These are phyloP conservation scores for Drosophila fulvimacula DNA, from an alignment of 2,888 invertebrate species.

Conservation along the genomic window DNA sequence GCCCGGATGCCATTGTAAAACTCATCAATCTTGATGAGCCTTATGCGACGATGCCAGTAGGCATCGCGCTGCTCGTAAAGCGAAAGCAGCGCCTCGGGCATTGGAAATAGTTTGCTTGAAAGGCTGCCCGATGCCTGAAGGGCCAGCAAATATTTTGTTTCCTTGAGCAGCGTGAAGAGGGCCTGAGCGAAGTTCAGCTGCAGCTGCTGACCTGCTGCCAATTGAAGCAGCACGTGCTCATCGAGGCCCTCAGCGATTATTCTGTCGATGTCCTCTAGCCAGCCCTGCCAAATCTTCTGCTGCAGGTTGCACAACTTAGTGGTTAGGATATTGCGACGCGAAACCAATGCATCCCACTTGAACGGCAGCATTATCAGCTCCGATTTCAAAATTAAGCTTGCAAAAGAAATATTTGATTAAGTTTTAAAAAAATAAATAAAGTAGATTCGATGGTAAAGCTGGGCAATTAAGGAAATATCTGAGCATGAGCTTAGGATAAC, in stretches of 20 bases:
- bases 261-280: slow-evolving; percentile 86
- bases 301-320: slow-evolving; percentile 85
- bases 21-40: slow-evolving; percentile 87
- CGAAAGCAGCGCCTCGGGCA: slow-evolving; percentile 67
- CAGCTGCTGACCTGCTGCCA: slow-evolving; percentile 44
- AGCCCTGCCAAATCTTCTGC: slow-evolving; percentile 85
- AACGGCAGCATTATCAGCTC: slow-evolving; percentile 43
- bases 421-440: background rate
- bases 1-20: slow-evolving; percentile 93
- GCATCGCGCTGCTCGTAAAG: slow-evolving; percentile 77
- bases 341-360: slow-evolving; percentile 63
- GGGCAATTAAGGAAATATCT: no score
- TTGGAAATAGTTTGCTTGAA: slow-evolving; percentile 55
- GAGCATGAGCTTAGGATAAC: background rate
- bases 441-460: no score
- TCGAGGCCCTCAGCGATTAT: slow-evolving; percentile 85
- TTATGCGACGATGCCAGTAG: slow-evolving; percentile 82
- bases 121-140: slow-evolving; percentile 81
- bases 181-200: slow-evolving; percentile 83
- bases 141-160: slow-evolving; percentile 92
- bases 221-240: slow-evolving; percentile 74
- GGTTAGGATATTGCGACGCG: slow-evolving; percentile 78
- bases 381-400: slow-evolving; percentile 49
- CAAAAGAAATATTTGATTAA: background rate
- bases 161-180: slow-evolving; percentile 90